A percentile compares a stretch with the other conserved stretches of the same genome.
Evolutionary conservation across 1,140 invertebrate genomes (phyloP).

Genomic region (Bursaphelenchus mucronatus): DNA sequence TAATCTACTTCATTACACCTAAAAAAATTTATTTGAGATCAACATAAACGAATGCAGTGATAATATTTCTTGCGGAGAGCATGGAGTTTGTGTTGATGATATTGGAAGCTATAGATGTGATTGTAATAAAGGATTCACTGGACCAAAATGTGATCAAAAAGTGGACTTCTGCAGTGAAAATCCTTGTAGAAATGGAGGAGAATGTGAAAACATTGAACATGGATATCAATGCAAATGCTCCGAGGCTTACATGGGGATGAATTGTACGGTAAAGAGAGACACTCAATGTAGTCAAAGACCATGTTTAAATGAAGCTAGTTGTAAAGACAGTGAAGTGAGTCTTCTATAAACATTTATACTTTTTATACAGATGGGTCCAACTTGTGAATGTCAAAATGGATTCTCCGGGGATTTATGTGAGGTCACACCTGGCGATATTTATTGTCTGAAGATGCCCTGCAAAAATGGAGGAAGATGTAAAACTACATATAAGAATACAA

Average conservation of each 20-base stretch:
- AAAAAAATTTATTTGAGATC: slow-evolving; percentile 4
- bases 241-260: slow-evolving; percentile 18
- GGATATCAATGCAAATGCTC: slow-evolving; percentile 2
- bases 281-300: slow-evolving; percentile 9
- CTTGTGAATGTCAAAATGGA: slow-evolving; percentile 31
- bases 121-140: slow-evolving; percentile 11
- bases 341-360: background rate
- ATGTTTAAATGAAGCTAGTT: slow-evolving; percentile 12
- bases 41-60: slow-evolving; percentile 51
- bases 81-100: slow-evolving; percentile 57
- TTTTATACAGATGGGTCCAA: slow-evolving; percentile 22
- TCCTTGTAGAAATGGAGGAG: slow-evolving; percentile 45
- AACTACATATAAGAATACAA: background rate
- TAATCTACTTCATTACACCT: background rate
- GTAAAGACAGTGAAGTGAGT: background rate
- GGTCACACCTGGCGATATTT: slow-evolving; percentile 14
- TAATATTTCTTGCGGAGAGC: slow-evolving; percentile 23
- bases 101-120: slow-evolving; percentile 12
- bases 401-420: slow-evolving; percentile 42
- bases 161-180: slow-evolving; percentile 24
- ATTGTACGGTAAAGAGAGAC: background rate
- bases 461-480: slow-evolving; percentile 41
- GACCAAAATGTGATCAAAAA: slow-evolving; percentile 23
- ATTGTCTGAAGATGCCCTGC: slow-evolving; percentile 29
- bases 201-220: slow-evolving; percentile 29